Percentiles rank a stretch among this genome's conserved stretches.
These are phyloP conservation scores for Acleris laterana DNA, from an alignment of 2,888 invertebrate genomes.

Conservation along the genomic window DNA sequence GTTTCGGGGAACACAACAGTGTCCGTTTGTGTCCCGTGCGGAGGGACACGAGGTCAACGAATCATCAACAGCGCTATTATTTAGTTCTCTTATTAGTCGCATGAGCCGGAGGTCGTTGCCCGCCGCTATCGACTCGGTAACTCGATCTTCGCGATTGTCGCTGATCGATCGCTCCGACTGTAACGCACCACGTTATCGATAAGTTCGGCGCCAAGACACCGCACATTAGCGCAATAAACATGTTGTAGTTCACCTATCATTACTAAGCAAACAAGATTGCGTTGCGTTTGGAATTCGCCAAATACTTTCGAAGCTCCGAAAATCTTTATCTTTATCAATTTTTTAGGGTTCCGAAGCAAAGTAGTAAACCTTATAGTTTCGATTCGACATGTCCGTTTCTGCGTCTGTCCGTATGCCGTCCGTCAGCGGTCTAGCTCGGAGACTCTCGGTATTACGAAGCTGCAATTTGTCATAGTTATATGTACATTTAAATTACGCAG, in stretches of 20 bases:
- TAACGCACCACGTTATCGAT: neutral
- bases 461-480: too few relatives aligned
- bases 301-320: neutral
- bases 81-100: neutral
- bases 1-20: too few relatives aligned
- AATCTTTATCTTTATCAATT: too few relatives aligned
- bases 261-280: neutral
- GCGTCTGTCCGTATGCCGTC: too few relatives aligned
- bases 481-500: too few relatives aligned
- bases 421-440: too few relatives aligned
- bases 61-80: neutral
- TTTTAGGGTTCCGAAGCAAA: too few relatives aligned
- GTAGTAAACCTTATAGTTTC: too few relatives aligned
- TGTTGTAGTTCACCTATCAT: neutral
- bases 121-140: slow-evolving; percentile 14
- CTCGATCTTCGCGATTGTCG: slow-evolving; percentile 12
- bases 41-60: neutral
- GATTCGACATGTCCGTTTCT: too few relatives aligned
- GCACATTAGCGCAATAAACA: neutral
- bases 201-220: neutral
- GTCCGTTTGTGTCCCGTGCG: too few relatives aligned
- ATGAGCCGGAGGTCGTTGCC: slow-evolving; percentile 1
- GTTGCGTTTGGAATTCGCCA: neutral
- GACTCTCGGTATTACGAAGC: too few relatives aligned
- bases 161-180: slow-evolving; percentile 17